Evolutionary conservation across 2,888 invertebrate species (phyloP).

Genomic region (Mythimna lalbum): DNA sequence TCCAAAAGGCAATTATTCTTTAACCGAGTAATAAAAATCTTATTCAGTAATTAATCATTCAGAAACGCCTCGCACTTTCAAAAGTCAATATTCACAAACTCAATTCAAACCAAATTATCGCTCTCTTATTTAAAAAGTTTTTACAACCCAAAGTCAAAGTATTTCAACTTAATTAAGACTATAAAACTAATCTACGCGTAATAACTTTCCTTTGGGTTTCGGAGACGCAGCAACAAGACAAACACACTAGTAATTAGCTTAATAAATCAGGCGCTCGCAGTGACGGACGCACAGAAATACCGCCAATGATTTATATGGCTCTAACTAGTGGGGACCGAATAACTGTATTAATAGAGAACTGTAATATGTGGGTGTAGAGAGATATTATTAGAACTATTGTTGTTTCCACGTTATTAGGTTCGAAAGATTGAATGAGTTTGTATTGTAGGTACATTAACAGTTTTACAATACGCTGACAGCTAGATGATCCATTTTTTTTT

Average conservation of each 20-base stretch:
- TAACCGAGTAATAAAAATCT: slow-evolving; percentile 4
- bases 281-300: slow-evolving; percentile 80
- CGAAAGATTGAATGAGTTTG: slow-evolving; percentile 4
- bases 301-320: slow-evolving; percentile 75
- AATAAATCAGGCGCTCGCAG: slow-evolving; percentile 79
- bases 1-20: background rate
- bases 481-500: no score
- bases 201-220: slow-evolving; percentile 47
- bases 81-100: slow-evolving; percentile 51
- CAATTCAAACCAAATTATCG: slow-evolving; percentile 52
- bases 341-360: slow-evolving; percentile 50
- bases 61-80: slow-evolving; percentile 13
- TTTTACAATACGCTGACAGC: background rate
- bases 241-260: slow-evolving; percentile 74
- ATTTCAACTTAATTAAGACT: slow-evolving; percentile 48
- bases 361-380: slow-evolving; percentile 22
- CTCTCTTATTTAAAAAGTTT: slow-evolving; percentile 45
- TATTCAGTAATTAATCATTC: slow-evolving; percentile 41
- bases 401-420: background rate
- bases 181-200: slow-evolving; percentile 53
- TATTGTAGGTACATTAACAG: no score
- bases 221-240: slow-evolving; percentile 48
- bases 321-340: slow-evolving; percentile 60
- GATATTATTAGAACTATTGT: slow-evolving; percentile 37
- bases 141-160: slow-evolving; percentile 51